Conservation (phyloP, 2,888 invertebrate genomes). For the Aleiodes leptofemur region DNA sequence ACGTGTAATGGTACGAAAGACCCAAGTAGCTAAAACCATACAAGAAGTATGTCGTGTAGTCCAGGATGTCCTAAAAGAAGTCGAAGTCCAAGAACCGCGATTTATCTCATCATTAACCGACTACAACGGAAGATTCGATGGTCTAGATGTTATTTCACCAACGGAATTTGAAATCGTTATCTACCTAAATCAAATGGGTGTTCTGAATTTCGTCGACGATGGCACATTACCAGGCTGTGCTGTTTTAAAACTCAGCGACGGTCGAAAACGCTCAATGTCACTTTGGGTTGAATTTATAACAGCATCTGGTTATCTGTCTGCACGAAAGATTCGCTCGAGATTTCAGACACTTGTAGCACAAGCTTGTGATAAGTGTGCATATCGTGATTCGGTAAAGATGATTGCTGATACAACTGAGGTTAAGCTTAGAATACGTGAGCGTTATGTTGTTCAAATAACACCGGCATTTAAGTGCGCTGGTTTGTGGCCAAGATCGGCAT, state of each 20-base stretch:
- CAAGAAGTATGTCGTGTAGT: constrained; percentile 94
- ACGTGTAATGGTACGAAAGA: constrained; percentile 90
- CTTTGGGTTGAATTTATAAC: constrained; percentile 99
- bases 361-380: constrained; percentile 95
- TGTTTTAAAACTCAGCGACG: constrained; percentile 95
- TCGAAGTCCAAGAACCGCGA: constrained; percentile 95
- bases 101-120: constrained; percentile 94
- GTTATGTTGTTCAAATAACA: constrained; percentile 94
- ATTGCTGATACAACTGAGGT: constrained; percentile 96
- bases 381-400: constrained; percentile 95
- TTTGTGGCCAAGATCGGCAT: constrained; percentile 95
- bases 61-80: constrained; percentile 95
- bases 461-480: constrained; percentile 96
- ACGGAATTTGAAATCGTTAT: constrained; percentile 96
- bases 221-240: constrained; percentile 95
- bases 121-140: constrained; percentile 93
- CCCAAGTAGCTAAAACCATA: constrained; percentile 90
- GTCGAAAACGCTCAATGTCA: constrained; percentile 96
- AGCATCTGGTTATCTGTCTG: constrained; percentile 95
- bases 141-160: constrained; percentile 94
- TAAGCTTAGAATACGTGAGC: constrained; percentile 89
- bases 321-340: constrained; percentile 93
- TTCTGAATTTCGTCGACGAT: constrained; percentile 97
- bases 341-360: constrained; percentile 93
- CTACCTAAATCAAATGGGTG: constrained; percentile 98